Evolutionary conservation across 2,797 vertebrate species (phyloP).

Genomic region (Eidolon dupreanum): DNA sequence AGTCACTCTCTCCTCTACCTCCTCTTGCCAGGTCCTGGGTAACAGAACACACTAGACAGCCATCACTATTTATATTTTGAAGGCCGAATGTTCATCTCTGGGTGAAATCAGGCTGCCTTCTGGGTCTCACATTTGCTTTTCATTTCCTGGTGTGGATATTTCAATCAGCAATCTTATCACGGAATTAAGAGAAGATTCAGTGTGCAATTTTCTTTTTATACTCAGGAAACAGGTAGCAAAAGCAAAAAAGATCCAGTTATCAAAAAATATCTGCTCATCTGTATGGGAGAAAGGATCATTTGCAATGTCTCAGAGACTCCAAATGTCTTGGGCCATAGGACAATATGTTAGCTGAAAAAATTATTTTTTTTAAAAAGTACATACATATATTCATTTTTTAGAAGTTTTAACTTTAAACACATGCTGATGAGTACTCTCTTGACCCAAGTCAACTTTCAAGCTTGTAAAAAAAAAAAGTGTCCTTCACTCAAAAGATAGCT

Average conservation of each 20-base stretch:
- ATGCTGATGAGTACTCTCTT: neutral
- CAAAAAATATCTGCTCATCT: neutral
- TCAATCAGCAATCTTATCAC: neutral
- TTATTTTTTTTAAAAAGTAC: neutral
- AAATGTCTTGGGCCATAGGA: neutral
- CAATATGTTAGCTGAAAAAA: neutral
- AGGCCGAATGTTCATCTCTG: neutral
- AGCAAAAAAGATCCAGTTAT: constrained; percentile 17
- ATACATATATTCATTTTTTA: neutral
- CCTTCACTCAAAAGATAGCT: neutral
- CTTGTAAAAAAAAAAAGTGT: neutral
- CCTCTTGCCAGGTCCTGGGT: neutral
- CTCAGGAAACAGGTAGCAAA: constrained; percentile 8
- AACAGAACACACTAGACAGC: neutral
- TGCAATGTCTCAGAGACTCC: neutral
- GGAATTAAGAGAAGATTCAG: neutral
- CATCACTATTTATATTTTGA: neutral
- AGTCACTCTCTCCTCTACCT: neutral
- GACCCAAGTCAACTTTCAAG: neutral
- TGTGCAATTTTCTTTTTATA: neutral
- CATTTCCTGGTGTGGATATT: neutral
- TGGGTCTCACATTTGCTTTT: neutral
- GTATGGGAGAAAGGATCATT: neutral
- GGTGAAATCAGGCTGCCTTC: neutral
- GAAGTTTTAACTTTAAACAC: constrained; percentile 31